Evolutionary conservation across 37 sponge, comb jelly and placozoan genomes (phyloP).

Genomic region (Axinella damicornis): DNA sequence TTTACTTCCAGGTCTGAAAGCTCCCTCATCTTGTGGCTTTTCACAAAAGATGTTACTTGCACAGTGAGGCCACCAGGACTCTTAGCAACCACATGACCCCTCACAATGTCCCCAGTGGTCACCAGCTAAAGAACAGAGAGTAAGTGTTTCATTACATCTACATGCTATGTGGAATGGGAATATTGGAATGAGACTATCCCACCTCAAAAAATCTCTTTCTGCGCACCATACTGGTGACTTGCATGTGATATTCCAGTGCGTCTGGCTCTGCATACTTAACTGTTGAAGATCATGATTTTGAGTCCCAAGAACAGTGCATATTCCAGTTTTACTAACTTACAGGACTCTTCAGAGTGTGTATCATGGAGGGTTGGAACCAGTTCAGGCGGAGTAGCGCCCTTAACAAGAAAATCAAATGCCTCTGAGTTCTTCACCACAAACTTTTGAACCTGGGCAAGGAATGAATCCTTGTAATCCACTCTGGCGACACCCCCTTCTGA

Average conservation of each 20-base stretch:
- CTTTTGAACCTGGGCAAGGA: constrained; percentile 22
- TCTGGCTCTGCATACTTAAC: constrained; percentile 38
- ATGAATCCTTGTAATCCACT: constrained; percentile 17
- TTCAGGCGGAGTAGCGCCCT: neutral
- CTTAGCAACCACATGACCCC: constrained; percentile 52
- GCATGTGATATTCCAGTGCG: constrained; percentile 62
- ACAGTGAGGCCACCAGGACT: constrained; percentile 20
- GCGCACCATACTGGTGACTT: constrained; percentile 1
- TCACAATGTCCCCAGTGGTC: constrained; percentile 53
- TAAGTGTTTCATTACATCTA: too few relatives aligned
- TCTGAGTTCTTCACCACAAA: constrained; percentile 19
- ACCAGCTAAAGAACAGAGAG: constrained; percentile 24
- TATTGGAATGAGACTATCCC: neutral
- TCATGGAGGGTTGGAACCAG: neutral
- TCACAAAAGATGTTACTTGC: constrained; percentile 32
- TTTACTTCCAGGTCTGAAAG: constrained; percentile 44
- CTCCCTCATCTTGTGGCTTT: constrained; percentile 37
- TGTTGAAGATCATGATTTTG: too few relatives aligned
- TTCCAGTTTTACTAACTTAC: neutral
- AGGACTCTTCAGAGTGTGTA: neutral
- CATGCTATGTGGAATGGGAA: too few relatives aligned
- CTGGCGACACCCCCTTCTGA: neutral
- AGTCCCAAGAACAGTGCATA: too few relatives aligned
- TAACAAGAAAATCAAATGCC: constrained; percentile 5
- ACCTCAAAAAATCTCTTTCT: constrained; percentile 55